Evolutionary conservation across 2,888 invertebrate genomes (phyloP).

Genomic region (Ormyrus nitidulus): DNA sequence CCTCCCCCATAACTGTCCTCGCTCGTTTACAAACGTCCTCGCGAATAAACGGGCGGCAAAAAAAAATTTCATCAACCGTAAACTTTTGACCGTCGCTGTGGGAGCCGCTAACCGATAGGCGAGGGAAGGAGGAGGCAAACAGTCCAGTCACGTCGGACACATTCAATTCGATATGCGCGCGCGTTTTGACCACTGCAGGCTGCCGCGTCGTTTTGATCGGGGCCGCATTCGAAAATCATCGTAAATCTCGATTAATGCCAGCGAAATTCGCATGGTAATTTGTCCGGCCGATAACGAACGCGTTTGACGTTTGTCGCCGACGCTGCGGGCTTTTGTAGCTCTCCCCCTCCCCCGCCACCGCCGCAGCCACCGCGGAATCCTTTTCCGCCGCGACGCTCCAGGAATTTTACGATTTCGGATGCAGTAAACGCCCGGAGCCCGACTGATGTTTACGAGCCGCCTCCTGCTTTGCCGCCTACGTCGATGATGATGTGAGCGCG

Average conservation of each 20-base stretch:
- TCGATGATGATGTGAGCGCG: background rate
- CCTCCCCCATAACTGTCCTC: background rate
- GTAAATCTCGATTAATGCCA: conserved; percentile 53
- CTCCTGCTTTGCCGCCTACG: no score
- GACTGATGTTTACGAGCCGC: conserved; percentile 33
- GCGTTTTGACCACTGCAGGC: conserved; percentile 28
- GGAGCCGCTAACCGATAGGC: no score
- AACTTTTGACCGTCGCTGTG: no score
- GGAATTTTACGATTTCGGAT: conserved; percentile 46
- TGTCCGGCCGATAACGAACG: conserved; percentile 48
- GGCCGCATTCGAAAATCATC: conserved; percentile 41
- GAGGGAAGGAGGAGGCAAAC: background rate
- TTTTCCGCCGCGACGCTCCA: conserved; percentile 1
- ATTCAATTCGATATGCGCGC: conserved; percentile 51
- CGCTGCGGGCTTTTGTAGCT: background rate
- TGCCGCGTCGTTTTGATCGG: background rate
- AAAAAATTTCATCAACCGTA: background rate
- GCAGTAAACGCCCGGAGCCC: conserved; percentile 25
- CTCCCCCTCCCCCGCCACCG: no score
- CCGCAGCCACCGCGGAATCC: background rate
- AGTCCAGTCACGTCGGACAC: conserved; percentile 51
- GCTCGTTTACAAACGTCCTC: background rate
- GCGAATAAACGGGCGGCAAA: conserved; percentile 5
- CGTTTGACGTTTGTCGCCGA: conserved; percentile 32
- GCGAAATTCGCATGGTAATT: conserved; percentile 54